Conservation (phyloP, 2,797 vertebrate species). For the Galagoides demidoff region DNA sequence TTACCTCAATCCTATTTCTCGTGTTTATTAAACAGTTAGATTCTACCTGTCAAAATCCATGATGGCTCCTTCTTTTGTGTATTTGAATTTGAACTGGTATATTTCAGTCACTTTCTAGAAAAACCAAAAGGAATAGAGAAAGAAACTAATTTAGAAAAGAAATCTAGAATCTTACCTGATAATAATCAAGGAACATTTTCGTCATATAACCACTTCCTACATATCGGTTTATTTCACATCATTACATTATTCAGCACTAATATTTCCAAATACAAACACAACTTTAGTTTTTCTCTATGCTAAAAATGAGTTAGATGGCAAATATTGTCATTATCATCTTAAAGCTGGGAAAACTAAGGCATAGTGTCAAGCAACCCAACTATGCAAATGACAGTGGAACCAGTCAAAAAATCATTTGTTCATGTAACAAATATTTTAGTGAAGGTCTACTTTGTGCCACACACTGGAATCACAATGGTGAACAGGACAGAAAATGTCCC, state of each 20-base stretch:
- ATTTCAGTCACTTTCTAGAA: constrained; percentile 87
- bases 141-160: constrained; percentile 70
- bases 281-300: background rate
- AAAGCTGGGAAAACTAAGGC: constrained; percentile 42
- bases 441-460: constrained; percentile 41
- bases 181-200: constrained; percentile 24
- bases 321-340: constrained; percentile 16
- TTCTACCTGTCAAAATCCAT: constrained; percentile 89
- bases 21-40: constrained; percentile 57
- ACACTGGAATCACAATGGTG: background rate
- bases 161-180: constrained; percentile 43
- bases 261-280: constrained; percentile 47
- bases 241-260: constrained; percentile 48
- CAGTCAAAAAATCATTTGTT: constrained; percentile 15
- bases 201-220: background rate
- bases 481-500: constrained; percentile 20
- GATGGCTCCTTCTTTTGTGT: constrained; percentile 82
- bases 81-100: constrained; percentile 90
- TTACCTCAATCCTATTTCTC: constrained; percentile 17
- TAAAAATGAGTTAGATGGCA: constrained; percentile 41
- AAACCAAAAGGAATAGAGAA: constrained; percentile 62
- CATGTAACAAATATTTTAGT: constrained; percentile 1
- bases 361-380: background rate
- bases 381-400: background rate
- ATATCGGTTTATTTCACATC: constrained; percentile 22